Conservation (phyloP, 2,113 vertebrate genomes). For the Corythoichthys intestinalis region DNA sequence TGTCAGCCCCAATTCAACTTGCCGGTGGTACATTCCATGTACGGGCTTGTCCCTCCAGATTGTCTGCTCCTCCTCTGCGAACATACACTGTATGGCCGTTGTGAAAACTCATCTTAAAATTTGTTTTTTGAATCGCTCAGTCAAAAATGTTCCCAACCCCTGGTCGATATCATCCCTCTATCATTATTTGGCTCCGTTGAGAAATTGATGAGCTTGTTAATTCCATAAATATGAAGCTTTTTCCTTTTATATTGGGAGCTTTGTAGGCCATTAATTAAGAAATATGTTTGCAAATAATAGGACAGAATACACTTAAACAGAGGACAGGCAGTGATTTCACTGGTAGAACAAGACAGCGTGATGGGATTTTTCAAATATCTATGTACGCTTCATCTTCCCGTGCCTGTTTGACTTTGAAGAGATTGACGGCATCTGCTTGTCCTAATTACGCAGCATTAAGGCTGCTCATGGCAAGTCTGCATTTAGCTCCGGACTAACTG, state of each 20-base stretch:
- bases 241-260: slow-evolving; percentile 42
- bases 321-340: slow-evolving; percentile 32
- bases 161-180: slow-evolving; percentile 3
- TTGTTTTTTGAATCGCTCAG: no score
- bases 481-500: slow-evolving; percentile 31
- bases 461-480: slow-evolving; percentile 29
- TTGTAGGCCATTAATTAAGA: slow-evolving; percentile 40
- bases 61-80: no score
- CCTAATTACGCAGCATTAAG: slow-evolving; percentile 33
- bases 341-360: slow-evolving; percentile 7
- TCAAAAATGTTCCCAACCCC: no score
- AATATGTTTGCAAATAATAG: slow-evolving; percentile 27
- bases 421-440: slow-evolving; percentile 36
- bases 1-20: no score
- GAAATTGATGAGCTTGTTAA: slow-evolving; percentile 50
- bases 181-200: slow-evolving; percentile 10
- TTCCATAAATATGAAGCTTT: slow-evolving; percentile 60
- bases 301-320: slow-evolving; percentile 16
- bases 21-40: no score
- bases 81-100: no score
- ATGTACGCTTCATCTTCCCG: slow-evolving; percentile 23
- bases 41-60: no score
- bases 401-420: slow-evolving; percentile 52
- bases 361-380: slow-evolving; percentile 34
- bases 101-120: no score